Evolutionary conservation across 2,888 invertebrate genomes (phyloP).

Genomic region (Lasioglossum marginatum): DNA sequence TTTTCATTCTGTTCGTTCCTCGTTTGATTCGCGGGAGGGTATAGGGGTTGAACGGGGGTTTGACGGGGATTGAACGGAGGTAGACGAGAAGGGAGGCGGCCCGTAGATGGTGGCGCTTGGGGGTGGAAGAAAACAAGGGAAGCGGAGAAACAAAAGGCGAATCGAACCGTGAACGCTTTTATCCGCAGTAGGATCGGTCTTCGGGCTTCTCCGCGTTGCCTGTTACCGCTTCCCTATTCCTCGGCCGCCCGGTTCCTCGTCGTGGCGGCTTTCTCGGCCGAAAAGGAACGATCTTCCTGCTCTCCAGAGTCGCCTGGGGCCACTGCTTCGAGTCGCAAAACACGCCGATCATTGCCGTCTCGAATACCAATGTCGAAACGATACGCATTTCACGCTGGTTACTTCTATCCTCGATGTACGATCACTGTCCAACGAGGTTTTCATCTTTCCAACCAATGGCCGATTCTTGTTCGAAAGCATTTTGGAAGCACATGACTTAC

Average conservation of each 20-base stretch:
- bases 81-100: not conserved
- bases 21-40: not conserved
- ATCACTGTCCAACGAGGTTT: not conserved
- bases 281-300: not conserved
- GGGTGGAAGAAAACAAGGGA: conserved; percentile 23
- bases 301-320: not conserved
- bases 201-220: conserved; percentile 18
- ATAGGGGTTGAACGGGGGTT: not conserved
- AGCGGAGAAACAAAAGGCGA: conserved; percentile 40
- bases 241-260: not conserved
- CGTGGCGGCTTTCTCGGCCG: not conserved
- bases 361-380: not conserved
- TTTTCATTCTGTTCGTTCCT: not conserved
- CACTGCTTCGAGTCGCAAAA: not conserved
- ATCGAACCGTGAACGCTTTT: conserved; percentile 16
- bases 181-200: conserved; percentile 20
- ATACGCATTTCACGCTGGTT: not conserved
- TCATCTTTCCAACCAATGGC: not conserved
- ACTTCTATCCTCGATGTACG: not conserved
- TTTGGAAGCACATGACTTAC: too few relatives aligned
- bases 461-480: not conserved
- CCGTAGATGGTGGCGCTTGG: conserved; percentile 7
- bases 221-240: conserved; percentile 21
- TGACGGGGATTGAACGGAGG: too few relatives aligned
- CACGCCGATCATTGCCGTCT: not conserved